Base-by-base conservation (phyloP, 2,888 invertebrate genomes). In the Cylloceria caligata region DNA sequence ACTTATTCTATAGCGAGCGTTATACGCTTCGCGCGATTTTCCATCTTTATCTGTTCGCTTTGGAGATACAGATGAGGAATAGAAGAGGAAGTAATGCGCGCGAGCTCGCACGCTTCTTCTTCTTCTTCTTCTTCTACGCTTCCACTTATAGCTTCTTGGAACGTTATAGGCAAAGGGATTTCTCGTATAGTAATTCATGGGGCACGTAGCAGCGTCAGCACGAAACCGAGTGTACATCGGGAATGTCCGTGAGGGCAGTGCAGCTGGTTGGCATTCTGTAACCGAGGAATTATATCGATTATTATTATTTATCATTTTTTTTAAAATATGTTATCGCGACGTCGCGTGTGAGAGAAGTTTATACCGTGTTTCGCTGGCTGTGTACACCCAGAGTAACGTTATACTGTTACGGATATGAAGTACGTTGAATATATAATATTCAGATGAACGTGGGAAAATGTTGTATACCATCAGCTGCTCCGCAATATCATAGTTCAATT, bases 91-190 rank as follows among this genome's bases (percentile, higher is more conserved):
- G 55, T 30, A 45, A 45, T 13, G 47, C 60, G 45, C 42, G 57
- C 13, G 30, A 47, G 45, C 24, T 9, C 55, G 57, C 60, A 39
- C 60, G 34, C 60, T 72, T 72, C 60, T 72, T 72, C 72, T 60
- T 72, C 19, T 27, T 42, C 42, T 55, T 13, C 39, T 36, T 69
- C 21, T 21, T 47, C 47, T 60, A 16, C 27, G 69, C 30, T 65
- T 30, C 47, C 24, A 55, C 69, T 69, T 57, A 57, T 49, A 21
- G 69, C 47, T 72, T 72, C 72, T 45, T 16, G 34, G 60, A 62
- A 72, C 19, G 30, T 72, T 60, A 60, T 60, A 16, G 42, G 39
- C 68, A 52, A 68, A 68, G 42, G 69, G 69, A 47, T 47, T 72
- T 45, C 24, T 42, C 71, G 57, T 24, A 19, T 6, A 27, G 47